Conservation (phyloP, 2,797 vertebrate species). For the Leucoraja ocellata region DNA sequence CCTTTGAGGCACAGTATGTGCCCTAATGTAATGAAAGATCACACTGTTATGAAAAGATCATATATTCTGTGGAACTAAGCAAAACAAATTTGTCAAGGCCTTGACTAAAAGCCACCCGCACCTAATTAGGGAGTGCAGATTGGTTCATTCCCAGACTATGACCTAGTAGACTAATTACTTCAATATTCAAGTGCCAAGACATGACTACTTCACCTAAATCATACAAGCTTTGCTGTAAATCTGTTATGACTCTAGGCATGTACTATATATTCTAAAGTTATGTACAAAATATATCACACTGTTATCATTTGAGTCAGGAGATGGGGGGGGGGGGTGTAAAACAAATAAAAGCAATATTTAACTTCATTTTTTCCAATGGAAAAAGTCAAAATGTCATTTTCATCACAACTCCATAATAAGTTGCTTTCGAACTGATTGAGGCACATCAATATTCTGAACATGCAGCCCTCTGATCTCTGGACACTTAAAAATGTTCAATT, state of each 20-base stretch:
- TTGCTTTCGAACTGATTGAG: background rate
- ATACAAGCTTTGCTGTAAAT: background rate
- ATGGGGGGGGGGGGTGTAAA: background rate
- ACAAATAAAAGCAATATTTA: background rate
- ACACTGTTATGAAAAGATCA: background rate
- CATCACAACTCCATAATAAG: background rate
- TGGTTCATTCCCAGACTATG: conserved; percentile 32
- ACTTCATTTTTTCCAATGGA: background rate
- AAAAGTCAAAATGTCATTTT: background rate
- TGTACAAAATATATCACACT: background rate
- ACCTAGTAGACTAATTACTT: background rate
- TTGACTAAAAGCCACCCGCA: conserved; percentile 30
- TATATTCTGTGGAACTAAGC: background rate
- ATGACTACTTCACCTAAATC: background rate
- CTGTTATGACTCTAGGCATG: background rate
- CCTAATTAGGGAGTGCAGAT: conserved; percentile 13
- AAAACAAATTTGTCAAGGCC: conserved; percentile 8
- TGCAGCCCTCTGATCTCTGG: background rate
- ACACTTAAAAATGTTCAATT: too few species aligned
- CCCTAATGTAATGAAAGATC: background rate
- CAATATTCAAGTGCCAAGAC: conserved; percentile 11
- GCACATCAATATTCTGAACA: too few species aligned
- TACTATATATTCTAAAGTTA: background rate
- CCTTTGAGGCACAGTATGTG: background rate
- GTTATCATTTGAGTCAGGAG: background rate